These are phyloP conservation scores for Chrysogorgia sp. DNA, from an alignment of 92 coral and sea anemone genomes.

Conservation along the genomic window DNA sequence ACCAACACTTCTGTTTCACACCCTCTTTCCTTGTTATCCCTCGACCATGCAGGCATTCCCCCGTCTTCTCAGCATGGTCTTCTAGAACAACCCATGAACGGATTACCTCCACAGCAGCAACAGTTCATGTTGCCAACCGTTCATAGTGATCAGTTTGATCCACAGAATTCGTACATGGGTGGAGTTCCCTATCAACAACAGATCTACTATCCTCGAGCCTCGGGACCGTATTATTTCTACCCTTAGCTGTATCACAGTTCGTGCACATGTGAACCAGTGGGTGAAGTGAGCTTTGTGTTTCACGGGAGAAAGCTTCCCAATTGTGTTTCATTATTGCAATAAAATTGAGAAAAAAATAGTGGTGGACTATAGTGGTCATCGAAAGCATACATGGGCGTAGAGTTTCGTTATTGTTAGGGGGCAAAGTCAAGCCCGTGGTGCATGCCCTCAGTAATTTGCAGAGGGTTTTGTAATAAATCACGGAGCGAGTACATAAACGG, in stretches of 20 bases:
- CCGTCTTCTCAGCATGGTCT: constrained; percentile 7
- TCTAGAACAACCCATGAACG: constrained; percentile 41
- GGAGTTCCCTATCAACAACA: constrained; percentile 67
- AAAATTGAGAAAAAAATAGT: constrained; percentile 4
- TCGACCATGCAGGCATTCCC: constrained; percentile 19
- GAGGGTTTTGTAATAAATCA: too few relatives aligned
- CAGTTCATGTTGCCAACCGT: constrained; percentile 27
- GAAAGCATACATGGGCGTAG: too few relatives aligned
- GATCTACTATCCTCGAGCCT: constrained; percentile 80
- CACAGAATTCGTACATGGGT: constrained; percentile 39
- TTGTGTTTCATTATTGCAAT: constrained; percentile 29
- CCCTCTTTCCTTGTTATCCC: constrained; percentile 29
- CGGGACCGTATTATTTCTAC: constrained; percentile 82
- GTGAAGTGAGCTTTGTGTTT: constrained; percentile 7
- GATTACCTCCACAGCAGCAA: constrained; percentile 33
- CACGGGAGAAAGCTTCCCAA: constrained; percentile 4
- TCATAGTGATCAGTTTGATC: constrained; percentile 30
- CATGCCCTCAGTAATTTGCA: too few relatives aligned
- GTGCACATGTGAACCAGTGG: constrained; percentile 10
- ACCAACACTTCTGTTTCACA: constrained; percentile 22
- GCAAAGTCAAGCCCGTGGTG: too few relatives aligned
- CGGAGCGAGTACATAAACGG: too few relatives aligned
- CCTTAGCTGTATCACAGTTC: constrained; percentile 74
- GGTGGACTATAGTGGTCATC: background rate
- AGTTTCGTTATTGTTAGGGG: too few relatives aligned